Base-by-base conservation (phyloP, 2,113 vertebrate species). In the Coregonus clupeaformis region DNA sequence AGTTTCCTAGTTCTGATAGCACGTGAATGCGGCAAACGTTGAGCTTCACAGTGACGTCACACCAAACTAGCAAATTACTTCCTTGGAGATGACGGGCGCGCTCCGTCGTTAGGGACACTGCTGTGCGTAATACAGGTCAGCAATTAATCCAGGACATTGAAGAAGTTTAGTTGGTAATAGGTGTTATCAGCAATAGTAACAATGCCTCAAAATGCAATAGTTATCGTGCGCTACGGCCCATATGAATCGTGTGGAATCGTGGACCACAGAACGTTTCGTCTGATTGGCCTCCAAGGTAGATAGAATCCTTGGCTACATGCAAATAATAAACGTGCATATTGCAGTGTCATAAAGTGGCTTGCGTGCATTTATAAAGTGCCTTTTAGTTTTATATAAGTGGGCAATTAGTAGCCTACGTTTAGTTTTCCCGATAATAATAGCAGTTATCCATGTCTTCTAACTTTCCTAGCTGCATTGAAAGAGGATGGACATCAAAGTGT, bases 221-320 rank as follows among this genome's bases (percentile, higher is more conserved):
- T 95, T 71, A 87, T 72, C 11, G 0, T 95, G 42, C 82, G 84
- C 18, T 89, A 92, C 1, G 93, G 94, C 1, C 93, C 94, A 0
- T 95, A 94, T 77, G 85, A 91, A 22, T 89, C 92, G 0, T 82
- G 82, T 5, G 91, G 92, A 2, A 60, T 89, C 0, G 90, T 93
- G 59, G 77, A 91, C 64, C 88, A 93, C 82, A 82, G 91, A 62
- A 86, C 84, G n/a, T 91, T 78, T 73, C 91, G 89, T 25, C 89
- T 95, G 47, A 80, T 91, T 73, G 94, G 94, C 55, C 81, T 95
- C 69, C 88, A 89, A 91, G 91, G 94, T 78, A 79, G 4, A 55
- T 55, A 20, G 0, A 36, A 49, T 45, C 6, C n/a, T n/a, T n/a
- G 20, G n/a, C 57, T 22, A 60, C n/a, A 60, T 60, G 5, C 57